Evolutionary conservation across 1,140 invertebrate species (phyloP).

Genomic region (Trichoplusia ni): DNA sequence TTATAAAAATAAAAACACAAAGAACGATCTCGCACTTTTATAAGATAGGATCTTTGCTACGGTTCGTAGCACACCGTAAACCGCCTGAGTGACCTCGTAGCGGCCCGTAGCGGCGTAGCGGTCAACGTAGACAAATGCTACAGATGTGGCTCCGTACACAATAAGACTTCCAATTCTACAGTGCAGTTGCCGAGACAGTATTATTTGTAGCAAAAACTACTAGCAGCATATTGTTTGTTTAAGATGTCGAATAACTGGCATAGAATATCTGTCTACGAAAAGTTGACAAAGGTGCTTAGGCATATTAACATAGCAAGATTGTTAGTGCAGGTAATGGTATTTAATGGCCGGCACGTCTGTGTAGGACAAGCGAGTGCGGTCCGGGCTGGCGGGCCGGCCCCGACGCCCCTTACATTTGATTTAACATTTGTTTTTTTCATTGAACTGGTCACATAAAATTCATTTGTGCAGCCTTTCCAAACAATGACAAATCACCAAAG

Average conservation of each 20-base stretch:
- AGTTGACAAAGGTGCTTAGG: background rate
- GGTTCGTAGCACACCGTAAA: constrained; percentile 27
- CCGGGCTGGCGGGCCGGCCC: background rate
- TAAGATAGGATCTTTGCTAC: background rate
- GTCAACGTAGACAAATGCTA: constrained; percentile 13
- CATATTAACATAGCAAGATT: background rate
- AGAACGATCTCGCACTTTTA: constrained; percentile 8
- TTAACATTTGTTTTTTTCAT: too few relatives aligned
- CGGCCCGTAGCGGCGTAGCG: constrained; percentile 19
- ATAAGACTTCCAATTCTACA: too few relatives aligned
- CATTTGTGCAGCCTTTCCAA: too few relatives aligned
- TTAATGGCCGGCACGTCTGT: background rate
- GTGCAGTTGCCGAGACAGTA: too few relatives aligned
- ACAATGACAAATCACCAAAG: too few relatives aligned
- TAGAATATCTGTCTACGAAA: background rate
- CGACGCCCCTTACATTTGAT: too few relatives aligned
- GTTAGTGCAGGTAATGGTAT: background rate
- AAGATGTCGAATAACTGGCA: too few relatives aligned
- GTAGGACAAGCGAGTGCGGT: too few relatives aligned
- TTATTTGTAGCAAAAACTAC: too few relatives aligned
- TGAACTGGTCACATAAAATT: too few relatives aligned
- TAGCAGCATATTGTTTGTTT: too few relatives aligned
- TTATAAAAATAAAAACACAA: constrained; percentile 24
- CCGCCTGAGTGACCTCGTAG: constrained; percentile 25
- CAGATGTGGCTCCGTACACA: constrained; percentile 7